Conservation (phyloP, 2,888 invertebrate species). For the Sinhomidia bicolor region DNA sequence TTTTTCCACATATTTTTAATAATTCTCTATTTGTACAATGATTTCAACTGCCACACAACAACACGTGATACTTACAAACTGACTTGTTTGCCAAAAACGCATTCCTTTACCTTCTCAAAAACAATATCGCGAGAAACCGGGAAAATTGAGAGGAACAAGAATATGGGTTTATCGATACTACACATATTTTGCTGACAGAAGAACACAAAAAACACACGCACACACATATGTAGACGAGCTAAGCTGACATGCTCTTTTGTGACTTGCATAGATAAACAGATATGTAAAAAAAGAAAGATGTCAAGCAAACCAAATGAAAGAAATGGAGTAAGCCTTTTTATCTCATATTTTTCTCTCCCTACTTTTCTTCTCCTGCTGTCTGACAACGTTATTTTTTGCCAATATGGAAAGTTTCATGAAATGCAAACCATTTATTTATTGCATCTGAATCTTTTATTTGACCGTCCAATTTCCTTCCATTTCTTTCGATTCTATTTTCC, state of each 20-base stretch:
- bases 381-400: neutral
- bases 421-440: constrained; percentile 10
- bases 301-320: constrained; percentile 21
- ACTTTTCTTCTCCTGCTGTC: neutral
- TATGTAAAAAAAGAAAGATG: constrained; percentile 28
- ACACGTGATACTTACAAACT: neutral
- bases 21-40: constrained; percentile 12
- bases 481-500: constrained; percentile 5
- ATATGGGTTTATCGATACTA: neutral
- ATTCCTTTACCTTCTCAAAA: neutral
- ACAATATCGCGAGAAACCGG: neutral
- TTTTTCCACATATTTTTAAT: neutral
- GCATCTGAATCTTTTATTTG: neutral
- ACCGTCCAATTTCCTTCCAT: constrained; percentile 9
- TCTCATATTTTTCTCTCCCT: constrained; percentile 34
- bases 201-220: neutral
- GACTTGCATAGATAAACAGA: constrained; percentile 43
- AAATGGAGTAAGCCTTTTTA: constrained; percentile 31
- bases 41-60: neutral
- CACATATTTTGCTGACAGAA: constrained; percentile 11
- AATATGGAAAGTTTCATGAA: neutral
- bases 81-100: neutral
- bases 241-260: constrained; percentile 44
- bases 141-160: neutral
- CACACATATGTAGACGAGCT: neutral